Conservation (phyloP, 2,113 vertebrate genomes). For the Arothron firmamentum region DNA sequence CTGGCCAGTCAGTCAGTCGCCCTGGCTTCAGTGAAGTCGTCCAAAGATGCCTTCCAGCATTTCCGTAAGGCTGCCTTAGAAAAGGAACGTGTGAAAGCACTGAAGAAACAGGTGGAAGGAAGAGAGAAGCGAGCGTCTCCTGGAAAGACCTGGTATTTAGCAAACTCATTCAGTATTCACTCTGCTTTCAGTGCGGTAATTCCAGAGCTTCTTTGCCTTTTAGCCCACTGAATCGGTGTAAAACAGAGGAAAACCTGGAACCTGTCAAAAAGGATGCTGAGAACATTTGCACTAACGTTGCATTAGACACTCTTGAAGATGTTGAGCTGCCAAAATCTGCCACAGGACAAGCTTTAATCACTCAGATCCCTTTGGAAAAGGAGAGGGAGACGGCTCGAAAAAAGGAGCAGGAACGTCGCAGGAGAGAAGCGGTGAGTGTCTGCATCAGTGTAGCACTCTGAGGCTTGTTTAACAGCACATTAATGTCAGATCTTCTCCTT, state of each 20-base stretch:
- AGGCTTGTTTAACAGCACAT: fast-evolving
- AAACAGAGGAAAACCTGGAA: constrained; percentile 21
- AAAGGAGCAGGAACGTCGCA: constrained; percentile 86
- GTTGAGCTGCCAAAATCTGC: constrained; percentile 32
- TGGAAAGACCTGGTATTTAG: constrained; percentile 60
- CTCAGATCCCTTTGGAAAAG: constrained; percentile 43
- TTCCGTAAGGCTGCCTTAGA: constrained; percentile 84
- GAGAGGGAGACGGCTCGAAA: constrained; percentile 81
- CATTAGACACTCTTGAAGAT: constrained; percentile 35
- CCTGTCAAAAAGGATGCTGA: constrained; percentile 24
- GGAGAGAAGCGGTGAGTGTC: constrained; percentile 83
- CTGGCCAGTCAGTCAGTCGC: constrained; percentile 74
- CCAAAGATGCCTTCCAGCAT: constrained; percentile 83
- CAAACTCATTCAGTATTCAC: not conserved
- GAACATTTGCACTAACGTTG: constrained; percentile 29
- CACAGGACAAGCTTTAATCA: constrained; percentile 22
- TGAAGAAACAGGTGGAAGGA: constrained; percentile 62
- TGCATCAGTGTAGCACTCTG: not conserved
- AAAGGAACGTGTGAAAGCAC: constrained; percentile 76
- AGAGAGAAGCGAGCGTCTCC: constrained; percentile 51
- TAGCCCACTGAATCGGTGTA: constrained; percentile 31
- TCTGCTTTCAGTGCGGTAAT: no score
- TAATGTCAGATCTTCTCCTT: constrained; percentile 21
- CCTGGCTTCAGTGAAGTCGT: constrained; percentile 75
- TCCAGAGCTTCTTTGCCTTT: not conserved